Evolutionary conservation across 53 echinoderm and acorn worm species (phyloP).

Genomic region (Mesocentrotus franciscanus): DNA sequence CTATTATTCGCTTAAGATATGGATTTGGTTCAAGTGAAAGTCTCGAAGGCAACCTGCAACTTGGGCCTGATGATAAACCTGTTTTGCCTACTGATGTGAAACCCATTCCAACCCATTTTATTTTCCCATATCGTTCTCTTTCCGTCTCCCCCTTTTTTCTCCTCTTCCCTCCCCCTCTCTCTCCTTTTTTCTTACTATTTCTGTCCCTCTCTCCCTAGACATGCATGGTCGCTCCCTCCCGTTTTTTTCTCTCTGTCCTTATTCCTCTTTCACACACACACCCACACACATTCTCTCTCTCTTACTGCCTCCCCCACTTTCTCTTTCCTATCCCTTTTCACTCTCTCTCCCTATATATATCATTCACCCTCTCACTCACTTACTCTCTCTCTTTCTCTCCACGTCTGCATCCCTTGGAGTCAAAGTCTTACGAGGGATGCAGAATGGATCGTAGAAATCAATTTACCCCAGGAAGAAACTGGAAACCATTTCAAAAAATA

Average conservation of each 20-base stretch:
- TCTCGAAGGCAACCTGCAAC: neutral
- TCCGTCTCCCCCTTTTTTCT: neutral
- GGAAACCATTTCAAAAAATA: neutral
- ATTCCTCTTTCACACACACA: neutral
- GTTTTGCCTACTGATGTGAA: constrained; percentile 9
- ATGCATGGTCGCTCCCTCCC: too few relatives aligned
- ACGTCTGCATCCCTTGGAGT: neutral
- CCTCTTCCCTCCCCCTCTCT: neutral
- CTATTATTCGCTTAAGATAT: constrained; percentile 24
- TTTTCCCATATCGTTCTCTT: neutral
- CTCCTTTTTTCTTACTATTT: neutral
- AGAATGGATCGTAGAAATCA: constrained; percentile 20
- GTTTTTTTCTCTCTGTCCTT: neutral
- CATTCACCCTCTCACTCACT: neutral
- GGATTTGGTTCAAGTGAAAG: constrained; percentile 53
- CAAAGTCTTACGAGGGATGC: neutral
- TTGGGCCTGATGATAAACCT: neutral
- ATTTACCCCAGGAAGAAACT: neutral
- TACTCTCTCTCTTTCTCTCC: neutral
- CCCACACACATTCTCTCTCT: neutral
- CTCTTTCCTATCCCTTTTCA: too few relatives aligned
- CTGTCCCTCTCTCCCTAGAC: neutral
- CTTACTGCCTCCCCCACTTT: neutral
- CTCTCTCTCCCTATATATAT: neutral
- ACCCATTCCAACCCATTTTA: neutral